Evolutionary conservation across 1,140 invertebrate species (phyloP).

Genomic region (Drosophila yakuba): DNA sequence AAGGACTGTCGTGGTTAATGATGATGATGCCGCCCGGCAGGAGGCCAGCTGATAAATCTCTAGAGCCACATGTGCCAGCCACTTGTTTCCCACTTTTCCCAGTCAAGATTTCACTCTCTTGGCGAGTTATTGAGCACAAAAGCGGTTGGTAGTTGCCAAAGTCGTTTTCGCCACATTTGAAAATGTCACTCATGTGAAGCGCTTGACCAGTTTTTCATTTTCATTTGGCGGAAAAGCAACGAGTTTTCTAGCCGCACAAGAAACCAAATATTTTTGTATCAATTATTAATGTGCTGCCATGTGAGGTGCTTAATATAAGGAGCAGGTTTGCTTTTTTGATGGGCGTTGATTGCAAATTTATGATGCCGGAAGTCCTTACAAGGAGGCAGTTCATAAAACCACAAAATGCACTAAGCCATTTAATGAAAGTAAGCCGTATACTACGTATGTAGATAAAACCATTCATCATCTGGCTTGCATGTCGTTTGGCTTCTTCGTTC

Average conservation of each 20-base stretch:
- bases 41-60: constrained; percentile 51
- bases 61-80: constrained; percentile 69
- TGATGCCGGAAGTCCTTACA: constrained; percentile 44
- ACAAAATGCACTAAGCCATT: background rate
- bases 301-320: constrained; percentile 29
- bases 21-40: constrained; percentile 36
- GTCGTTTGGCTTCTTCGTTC: constrained; percentile 27
- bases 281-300: constrained; percentile 61
- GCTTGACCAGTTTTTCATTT: constrained; percentile 70
- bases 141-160: constrained; percentile 24
- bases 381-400: background rate
- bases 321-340: constrained; percentile 25
- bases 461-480: constrained; percentile 29
- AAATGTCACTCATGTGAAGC: constrained; percentile 50
- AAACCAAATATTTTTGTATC: constrained; percentile 27
- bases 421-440: too few relatives aligned
- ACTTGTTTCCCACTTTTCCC: constrained; percentile 53
- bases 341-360: constrained; percentile 11
- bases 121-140: constrained; percentile 35
- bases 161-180: constrained; percentile 56
- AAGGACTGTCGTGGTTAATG: constrained; percentile 70
- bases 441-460: background rate
- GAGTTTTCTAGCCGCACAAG: constrained; percentile 10
- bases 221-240: constrained; percentile 70
- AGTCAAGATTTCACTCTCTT: constrained; percentile 71